Evolutionary conservation across 2,797 vertebrate species (phyloP), one percentile per base, ranked within the genome.

Genomic region (Siniperca undulata): DNA sequence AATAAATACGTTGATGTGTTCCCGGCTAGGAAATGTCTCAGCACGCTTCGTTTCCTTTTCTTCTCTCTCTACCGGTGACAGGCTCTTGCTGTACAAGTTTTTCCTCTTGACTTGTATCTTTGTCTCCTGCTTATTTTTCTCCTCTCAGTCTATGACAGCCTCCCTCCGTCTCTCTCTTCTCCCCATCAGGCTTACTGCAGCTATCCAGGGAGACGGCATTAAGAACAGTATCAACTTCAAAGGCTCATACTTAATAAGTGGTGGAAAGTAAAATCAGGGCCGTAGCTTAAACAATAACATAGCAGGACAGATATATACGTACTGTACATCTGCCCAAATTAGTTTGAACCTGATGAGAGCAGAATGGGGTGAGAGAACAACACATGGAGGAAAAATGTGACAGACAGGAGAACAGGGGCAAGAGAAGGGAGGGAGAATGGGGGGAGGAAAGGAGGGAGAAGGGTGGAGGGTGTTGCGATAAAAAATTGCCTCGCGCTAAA

Each of bases 401-500:
- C 58, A 42, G 61, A 60, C 8, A 16, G n/a, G 16, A 36, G 67
- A 60, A 30, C 53, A 50, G 19, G 19, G 19, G 44, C 16, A 2
- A 13, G 14, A 50, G 12, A 27, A 36, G 20, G 27, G 20, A 44
- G 9, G 38, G 68, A 48, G 12, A 34, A 42, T 9, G n/a, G 20
- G 30, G 14, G 38, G 68, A 48, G 34, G 52, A 12, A 19, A 55
- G 4, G 53, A 16, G 16, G 53, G 2, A 14, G 4, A 20, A 27
- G 17, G 42, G 14, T 0, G 2, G 27, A 56, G 58, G 58, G 58
- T 19, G 40, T 16, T 40, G 58, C 4, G 1, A 64, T 68, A 67
- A 56, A 75, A 83, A 81, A 83, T 20, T 10, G 81, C 14, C 71
- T 81, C 8, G 60, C 55, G n/a, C 42, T 84, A 86, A 92, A 88